Base-by-base conservation (phyloP, 2,888 invertebrate species). In the Phaedon cochleariae region DNA sequence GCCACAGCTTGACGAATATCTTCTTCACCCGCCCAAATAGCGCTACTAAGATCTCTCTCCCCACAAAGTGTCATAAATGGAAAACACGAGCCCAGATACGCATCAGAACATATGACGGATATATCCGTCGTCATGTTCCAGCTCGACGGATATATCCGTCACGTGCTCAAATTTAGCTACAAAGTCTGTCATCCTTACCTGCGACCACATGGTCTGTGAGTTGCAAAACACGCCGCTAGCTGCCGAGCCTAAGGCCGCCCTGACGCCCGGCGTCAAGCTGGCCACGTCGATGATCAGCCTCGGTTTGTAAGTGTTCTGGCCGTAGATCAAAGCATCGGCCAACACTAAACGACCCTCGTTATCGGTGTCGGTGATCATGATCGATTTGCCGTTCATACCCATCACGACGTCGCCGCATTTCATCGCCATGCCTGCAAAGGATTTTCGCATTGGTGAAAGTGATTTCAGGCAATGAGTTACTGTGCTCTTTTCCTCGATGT, bases 241-340 rank as follows among this genome's bases (percentile, higher is more conserved):
- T 3, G 83, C 85, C 6, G 84, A 81, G 1, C 89, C 89, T 26
- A 89, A 76, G 10, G 87, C 87, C 20, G 85, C 82, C 52, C 81
- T 78, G 45, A 87, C 84, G 17, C 83, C 88, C 18, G 85, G 87
- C 34, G 92, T 91, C 55, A 92, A 84, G 29, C 91, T 91, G 21
- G 90, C 92, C 70, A 92, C 86, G 76, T 92, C 92, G 18, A 93
- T 80, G 34, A 92, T 86, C 18, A 90, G 83, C 41, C 85, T 81
- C 0, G 92, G 90, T 52, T 86, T 86, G 79, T 87, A 85, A 71
- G 73, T 61, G 15, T 83, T 77, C 81, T 87, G 84, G 0, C 82
- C 82, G 58, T 81, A 82, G n/a, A 79, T 78, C 10, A 84, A 64
- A 1, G 81, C 82, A 64, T 81, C 81, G 0, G 81, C 83, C 58